A percentile compares a stretch with the other conserved stretches of the same genome.
phyloP scores from a whole-genome alignment of 2,113 vertebrate species.

The Muntiacus muntjak region DNA sequence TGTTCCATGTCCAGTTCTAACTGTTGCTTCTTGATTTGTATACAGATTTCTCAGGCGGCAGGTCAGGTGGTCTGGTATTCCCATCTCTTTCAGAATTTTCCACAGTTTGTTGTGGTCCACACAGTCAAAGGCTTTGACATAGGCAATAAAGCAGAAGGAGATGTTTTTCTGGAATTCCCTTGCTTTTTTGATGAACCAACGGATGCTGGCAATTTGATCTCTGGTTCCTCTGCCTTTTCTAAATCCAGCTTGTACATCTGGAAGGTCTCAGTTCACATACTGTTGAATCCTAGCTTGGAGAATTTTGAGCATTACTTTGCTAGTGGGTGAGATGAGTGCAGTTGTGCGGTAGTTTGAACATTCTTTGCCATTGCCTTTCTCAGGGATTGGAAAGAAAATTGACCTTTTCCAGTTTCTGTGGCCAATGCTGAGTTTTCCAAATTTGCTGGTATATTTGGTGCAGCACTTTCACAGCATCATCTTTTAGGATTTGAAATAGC shows the following conservation, averaged over 20 bases:
- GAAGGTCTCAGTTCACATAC: not conserved
- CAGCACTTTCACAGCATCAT: not conserved
- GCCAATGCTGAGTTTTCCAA: not conserved
- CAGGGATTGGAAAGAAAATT: not conserved
- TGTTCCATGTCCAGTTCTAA: not conserved
- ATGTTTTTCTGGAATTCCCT: not conserved
- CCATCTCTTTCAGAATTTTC: not conserved
- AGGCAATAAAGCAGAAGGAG: not conserved
- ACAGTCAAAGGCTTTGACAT: not conserved
- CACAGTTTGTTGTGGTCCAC: not conserved
- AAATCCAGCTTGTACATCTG: not conserved
- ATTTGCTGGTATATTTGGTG: not conserved
- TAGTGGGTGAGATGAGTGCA: not conserved
- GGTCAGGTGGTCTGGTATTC: not conserved
- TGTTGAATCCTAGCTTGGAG: not conserved
- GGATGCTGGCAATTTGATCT: not conserved
- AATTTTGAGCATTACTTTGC: not conserved
- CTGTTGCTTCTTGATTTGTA: not conserved
- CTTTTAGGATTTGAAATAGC: not conserved
- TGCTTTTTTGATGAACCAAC: not conserved
- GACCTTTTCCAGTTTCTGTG: not conserved
- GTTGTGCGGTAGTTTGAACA: not conserved
- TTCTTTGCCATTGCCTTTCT: not conserved
- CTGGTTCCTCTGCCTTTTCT: not conserved
- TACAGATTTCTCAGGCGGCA: not conserved